These are phyloP conservation scores for Emesis furor DNA, from an alignment of 2,888 invertebrate genomes.

Conservation along the genomic window DNA sequence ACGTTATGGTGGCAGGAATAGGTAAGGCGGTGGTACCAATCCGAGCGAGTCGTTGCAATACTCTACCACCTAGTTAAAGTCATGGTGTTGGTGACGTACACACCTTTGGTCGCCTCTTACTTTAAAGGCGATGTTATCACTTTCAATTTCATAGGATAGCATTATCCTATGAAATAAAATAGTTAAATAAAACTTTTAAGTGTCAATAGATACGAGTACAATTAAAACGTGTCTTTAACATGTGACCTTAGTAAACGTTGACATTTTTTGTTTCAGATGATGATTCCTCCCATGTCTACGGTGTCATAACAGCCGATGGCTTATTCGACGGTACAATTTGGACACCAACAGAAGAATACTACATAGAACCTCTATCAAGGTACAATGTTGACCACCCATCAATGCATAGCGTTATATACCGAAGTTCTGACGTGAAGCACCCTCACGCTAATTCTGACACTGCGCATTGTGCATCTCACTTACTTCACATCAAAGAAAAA, in stretches of 20 bases:
- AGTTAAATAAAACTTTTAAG: too few species aligned
- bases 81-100: too few species aligned
- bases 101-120: too few species aligned
- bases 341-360: constrained; percentile 95
- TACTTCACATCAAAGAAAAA: constrained; percentile 90
- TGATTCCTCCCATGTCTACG: constrained; percentile 96
- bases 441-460: constrained; percentile 84
- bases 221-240: neutral
- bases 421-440: constrained; percentile 95
- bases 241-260: neutral
- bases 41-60: too few species aligned
- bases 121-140: too few species aligned
- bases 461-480: constrained; percentile 92
- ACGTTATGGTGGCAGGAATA: too few species aligned
- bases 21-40: too few species aligned
- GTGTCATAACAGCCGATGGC: constrained; percentile 97
- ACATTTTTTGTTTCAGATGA: constrained; percentile 93
- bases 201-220: too few species aligned
- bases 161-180: too few species aligned
- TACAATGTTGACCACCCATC: constrained; percentile 91
- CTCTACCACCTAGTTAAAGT: too few species aligned
- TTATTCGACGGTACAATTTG: constrained; percentile 97
- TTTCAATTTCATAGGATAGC: too few species aligned
- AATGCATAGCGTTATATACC: constrained; percentile 97
- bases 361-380: constrained; percentile 96